Evolutionary conservation across 1,140 invertebrate genomes (phyloP).

Genomic region (Lethrus apterus): DNA sequence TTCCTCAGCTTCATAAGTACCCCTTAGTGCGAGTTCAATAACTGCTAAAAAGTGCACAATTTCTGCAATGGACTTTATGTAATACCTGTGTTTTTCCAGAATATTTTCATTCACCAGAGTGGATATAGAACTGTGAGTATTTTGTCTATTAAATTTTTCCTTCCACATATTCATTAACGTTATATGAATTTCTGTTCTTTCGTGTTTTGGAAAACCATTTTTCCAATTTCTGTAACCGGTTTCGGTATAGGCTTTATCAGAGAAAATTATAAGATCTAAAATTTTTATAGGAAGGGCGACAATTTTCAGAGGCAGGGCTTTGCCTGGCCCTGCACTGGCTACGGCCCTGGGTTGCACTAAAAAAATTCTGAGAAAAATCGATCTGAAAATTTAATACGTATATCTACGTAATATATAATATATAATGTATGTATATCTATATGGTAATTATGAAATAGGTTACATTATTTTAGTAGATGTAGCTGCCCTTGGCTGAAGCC

Average conservation of each 20-base stretch:
- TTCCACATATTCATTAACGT: conserved; percentile 23
- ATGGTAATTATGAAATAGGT: no score
- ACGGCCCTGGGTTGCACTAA: no score
- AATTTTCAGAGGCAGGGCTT: no score
- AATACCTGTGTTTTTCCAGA: conserved; percentile 25
- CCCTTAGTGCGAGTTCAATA: conserved; percentile 18
- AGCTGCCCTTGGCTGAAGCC: no score
- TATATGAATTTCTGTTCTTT: conserved; percentile 22
- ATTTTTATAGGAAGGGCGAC: no score
- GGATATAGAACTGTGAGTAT: conserved; percentile 14
- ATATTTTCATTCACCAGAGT: conserved; percentile 20
- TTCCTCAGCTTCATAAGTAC: conserved; percentile 25
- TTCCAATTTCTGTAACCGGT: conserved; percentile 24
- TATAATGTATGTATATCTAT: no score
- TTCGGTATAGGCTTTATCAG: conserved; percentile 21
- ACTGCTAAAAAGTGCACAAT: conserved; percentile 26
- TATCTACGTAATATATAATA: no score
- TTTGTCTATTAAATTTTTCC: conserved; percentile 14
- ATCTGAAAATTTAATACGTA: no score
- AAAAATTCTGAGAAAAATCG: no score
- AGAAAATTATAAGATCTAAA: no score
- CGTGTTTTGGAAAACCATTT: conserved; percentile 25
- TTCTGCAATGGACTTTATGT: conserved; percentile 23
- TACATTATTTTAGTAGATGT: no score
- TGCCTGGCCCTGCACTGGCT: no score